Evolutionary conservation across 2,797 vertebrate species (phyloP).

Genomic region (Scolopax rusticola): DNA sequence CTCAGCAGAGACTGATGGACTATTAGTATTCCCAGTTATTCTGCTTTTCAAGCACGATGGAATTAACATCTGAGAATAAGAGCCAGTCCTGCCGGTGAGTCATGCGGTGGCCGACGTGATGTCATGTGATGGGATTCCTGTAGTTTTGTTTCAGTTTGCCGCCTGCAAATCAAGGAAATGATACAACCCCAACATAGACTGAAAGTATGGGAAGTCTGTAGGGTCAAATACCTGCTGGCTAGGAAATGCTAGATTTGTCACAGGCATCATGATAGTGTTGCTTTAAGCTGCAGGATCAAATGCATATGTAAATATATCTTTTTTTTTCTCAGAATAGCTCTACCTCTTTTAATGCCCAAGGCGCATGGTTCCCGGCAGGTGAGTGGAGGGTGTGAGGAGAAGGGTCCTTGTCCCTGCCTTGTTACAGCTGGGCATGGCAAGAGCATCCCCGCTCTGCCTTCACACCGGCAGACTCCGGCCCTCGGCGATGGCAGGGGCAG

Average conservation of each 20-base stretch:
- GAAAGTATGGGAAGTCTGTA: not conserved
- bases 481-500: rapidly evolving
- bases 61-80: not conserved
- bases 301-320: not conserved
- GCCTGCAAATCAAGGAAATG: not conserved
- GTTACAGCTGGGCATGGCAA: not conserved
- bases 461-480: not conserved
- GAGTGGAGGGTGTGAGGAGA: not conserved
- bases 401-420: not conserved
- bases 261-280: not conserved
- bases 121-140: not conserved
- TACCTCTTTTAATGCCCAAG: not conserved
- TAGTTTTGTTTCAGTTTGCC: slow-evolving; percentile 34
- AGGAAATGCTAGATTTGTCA: not conserved
- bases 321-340: not conserved
- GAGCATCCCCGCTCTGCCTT: not conserved
- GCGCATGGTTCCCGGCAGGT: rapidly evolving
- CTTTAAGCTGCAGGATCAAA: not conserved
- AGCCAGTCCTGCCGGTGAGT: not conserved
- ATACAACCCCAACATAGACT: not conserved
- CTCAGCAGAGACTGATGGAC: not conserved
- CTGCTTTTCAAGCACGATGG: not conserved
- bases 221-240: not conserved
- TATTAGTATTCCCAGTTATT: slow-evolving; percentile 9
- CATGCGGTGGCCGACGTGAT: not conserved